These are phyloP conservation scores for Microctenopoma stevenorrisi DNA, from an alignment of 2,797 vertebrate species.

Conservation along the genomic window DNA sequence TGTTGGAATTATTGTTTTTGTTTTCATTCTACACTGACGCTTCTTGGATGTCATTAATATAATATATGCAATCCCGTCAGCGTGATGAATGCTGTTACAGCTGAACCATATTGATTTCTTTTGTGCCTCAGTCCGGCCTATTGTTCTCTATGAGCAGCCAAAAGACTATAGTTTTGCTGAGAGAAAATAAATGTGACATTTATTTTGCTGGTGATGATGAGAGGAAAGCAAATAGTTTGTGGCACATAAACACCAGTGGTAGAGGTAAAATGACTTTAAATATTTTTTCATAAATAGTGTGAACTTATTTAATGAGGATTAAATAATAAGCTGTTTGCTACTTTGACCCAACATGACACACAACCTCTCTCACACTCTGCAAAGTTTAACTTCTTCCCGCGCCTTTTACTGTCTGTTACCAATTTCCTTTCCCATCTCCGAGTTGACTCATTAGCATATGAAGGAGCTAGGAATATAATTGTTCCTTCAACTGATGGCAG, in stretches of 20 bases:
- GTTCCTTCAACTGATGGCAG: conserved; percentile 78
- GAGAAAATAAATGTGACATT: conserved; percentile 39
- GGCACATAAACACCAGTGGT: not conserved
- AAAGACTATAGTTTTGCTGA: conserved; percentile 43
- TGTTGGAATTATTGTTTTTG: conserved; percentile 13
- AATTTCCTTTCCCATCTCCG: conserved; percentile 43
- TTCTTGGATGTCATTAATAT: conserved; percentile 41
- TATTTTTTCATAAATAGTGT: not conserved
- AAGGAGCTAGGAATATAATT: conserved; percentile 75
- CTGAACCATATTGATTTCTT: conserved; percentile 48
- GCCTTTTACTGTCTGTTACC: conserved; percentile 48
- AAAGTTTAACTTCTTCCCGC: conserved; percentile 24
- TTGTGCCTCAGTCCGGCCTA: conserved; percentile 30
- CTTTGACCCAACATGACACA: not conserved
- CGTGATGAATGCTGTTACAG: conserved; percentile 52
- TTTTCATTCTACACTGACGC: conserved; percentile 10
- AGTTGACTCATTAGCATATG: conserved; percentile 78
- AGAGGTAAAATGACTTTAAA: conserved; percentile 5
- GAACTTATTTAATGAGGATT: conserved; percentile 9
- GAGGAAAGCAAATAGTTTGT: conserved; percentile 5
- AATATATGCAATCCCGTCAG: conserved; percentile 55
- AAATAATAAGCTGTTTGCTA: conserved; percentile 17
- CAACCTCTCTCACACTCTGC: conserved; percentile 1
- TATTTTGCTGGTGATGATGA: conserved; percentile 15
- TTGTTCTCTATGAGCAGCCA: conserved; percentile 49